These are phyloP conservation scores for Drosophila neocordata DNA, from an alignment of 1,140 invertebrate genomes.

Conservation along the genomic window DNA sequence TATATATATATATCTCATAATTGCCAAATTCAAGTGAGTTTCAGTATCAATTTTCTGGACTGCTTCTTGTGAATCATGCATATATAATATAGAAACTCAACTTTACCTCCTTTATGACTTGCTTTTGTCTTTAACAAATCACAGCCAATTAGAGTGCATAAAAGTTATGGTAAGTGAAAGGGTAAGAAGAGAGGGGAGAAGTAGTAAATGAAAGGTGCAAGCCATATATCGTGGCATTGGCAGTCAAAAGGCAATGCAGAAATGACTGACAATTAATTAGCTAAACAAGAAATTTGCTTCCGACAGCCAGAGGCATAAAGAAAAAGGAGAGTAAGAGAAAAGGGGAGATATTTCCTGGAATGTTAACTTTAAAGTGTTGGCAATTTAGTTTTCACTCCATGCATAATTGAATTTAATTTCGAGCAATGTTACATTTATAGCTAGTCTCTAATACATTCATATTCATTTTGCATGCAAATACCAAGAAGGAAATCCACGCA, in stretches of 20 bases:
- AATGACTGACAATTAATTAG: constrained; percentile 23
- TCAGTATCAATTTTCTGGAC: constrained; percentile 46
- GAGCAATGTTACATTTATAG: neutral
- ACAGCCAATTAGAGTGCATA: constrained; percentile 40
- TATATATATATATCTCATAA: constrained; percentile 13
- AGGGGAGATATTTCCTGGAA: no score
- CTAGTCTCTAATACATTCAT: neutral
- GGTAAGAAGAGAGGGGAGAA: neutral
- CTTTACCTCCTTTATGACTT: neutral
- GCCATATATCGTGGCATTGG: neutral
- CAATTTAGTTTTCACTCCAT: neutral
- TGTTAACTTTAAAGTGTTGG: neutral
- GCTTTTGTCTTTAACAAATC: constrained; percentile 22
- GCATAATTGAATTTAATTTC: constrained; percentile 11
- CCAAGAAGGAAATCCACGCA: constrained; percentile 10
- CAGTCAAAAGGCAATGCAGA: neutral
- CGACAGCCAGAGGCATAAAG: neutral
- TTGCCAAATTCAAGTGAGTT: constrained; percentile 32
- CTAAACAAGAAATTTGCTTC: neutral
- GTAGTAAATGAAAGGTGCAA: neutral
- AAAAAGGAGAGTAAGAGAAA: neutral
- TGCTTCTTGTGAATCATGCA: constrained; percentile 13
- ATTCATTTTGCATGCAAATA: constrained; percentile 49
- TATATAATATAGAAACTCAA: constrained; percentile 1
- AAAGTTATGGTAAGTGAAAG: neutral